These are phyloP conservation scores for Spilosoma lubricipeda DNA, from an alignment of 2,888 invertebrate species.

Conservation along the genomic window DNA sequence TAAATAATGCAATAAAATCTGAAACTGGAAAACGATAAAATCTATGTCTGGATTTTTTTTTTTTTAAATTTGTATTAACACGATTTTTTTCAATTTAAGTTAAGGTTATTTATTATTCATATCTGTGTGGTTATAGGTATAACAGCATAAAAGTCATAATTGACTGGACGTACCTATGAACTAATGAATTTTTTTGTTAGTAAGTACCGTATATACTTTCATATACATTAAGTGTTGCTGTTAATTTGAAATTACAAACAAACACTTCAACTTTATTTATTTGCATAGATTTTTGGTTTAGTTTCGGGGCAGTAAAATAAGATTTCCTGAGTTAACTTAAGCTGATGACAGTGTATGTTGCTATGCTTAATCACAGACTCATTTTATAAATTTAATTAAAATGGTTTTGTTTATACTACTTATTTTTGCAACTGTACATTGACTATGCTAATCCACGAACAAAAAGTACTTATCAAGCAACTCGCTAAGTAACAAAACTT, in stretches of 20 bases:
- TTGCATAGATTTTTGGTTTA: background rate
- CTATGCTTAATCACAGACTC: background rate
- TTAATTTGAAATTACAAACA: too few relatives aligned
- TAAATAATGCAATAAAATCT: too few relatives aligned
- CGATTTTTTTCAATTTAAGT: background rate
- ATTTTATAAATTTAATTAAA: background rate
- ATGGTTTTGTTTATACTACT: background rate
- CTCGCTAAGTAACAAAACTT: constrained; percentile 42
- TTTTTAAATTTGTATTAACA: background rate
- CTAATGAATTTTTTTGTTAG: too few relatives aligned
- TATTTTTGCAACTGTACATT: background rate
- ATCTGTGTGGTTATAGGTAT: too few relatives aligned
- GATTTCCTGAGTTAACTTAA: background rate
- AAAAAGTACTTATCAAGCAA: constrained; percentile 25
- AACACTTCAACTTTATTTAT: too few relatives aligned
- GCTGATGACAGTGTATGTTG: background rate
- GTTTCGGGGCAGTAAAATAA: background rate
- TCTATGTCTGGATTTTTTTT: background rate
- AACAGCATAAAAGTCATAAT: too few relatives aligned
- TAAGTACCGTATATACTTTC: too few relatives aligned
- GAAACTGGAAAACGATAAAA: too few relatives aligned
- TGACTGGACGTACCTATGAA: too few relatives aligned
- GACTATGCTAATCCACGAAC: background rate
- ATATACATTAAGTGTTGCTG: too few relatives aligned
- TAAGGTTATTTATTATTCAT: too few relatives aligned